Percentiles rank a stretch among this genome's conserved stretches.
Conservation (phyloP, 2,888 invertebrate genomes). For the Amblyjoppa fuscipennis region DNA sequence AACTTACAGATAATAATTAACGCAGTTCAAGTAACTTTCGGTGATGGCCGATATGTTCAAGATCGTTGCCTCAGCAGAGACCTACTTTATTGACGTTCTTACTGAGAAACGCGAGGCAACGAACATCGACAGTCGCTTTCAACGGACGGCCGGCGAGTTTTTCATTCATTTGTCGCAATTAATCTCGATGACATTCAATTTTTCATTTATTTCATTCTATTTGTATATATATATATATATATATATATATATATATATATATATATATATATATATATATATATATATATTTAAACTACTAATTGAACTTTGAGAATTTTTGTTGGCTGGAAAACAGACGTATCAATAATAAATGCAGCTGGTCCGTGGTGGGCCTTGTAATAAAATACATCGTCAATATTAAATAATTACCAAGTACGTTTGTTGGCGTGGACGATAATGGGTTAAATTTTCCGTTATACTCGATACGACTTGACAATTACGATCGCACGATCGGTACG, state of each 20-base stretch:
- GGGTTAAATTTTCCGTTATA: background rate
- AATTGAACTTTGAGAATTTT: conserved; percentile 27
- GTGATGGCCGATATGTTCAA: background rate
- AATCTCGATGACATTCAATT: background rate
- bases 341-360: conserved; percentile 4
- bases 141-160: background rate
- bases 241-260: background rate
- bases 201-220: conserved; percentile 27
- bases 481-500: background rate
- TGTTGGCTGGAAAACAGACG: conserved; percentile 9
- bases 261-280: background rate
- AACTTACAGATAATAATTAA: background rate
- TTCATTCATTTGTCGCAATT: conserved; percentile 3
- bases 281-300: background rate
- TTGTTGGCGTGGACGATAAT: background rate
- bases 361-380: background rate
- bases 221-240: background rate
- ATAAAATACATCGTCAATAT: conserved; percentile 14
- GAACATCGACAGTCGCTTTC: background rate
- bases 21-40: background rate
- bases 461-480: conserved; percentile 7
- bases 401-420: conserved; percentile 12
- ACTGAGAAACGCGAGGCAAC: background rate
- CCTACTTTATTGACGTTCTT: background rate
- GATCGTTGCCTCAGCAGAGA: background rate